A percentile compares a stretch with the other conserved stretches of the same genome.
Conservation (phyloP, 2,888 invertebrate genomes). For the Drosophila monieri region DNA sequence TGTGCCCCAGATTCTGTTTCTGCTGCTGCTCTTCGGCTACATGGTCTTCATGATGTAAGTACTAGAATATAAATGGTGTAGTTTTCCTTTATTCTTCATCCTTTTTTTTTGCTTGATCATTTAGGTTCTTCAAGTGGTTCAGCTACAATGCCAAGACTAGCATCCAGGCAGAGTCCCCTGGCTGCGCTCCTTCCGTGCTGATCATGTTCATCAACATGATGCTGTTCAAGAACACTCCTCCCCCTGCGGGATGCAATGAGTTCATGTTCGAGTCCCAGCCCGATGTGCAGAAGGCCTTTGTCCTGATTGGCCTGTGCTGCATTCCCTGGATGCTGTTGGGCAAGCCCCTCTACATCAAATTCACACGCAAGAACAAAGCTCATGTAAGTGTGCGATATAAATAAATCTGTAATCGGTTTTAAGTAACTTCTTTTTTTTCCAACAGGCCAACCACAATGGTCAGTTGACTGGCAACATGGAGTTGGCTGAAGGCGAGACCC, state of each 20-base stretch:
- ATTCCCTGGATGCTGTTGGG: slow-evolving; percentile 97
- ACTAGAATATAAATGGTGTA: background rate
- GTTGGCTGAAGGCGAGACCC: slow-evolving; percentile 84
- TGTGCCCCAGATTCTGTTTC: slow-evolving; percentile 95
- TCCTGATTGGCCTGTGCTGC: slow-evolving; percentile 92
- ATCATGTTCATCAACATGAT: slow-evolving; percentile 93
- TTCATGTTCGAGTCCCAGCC: slow-evolving; percentile 90
- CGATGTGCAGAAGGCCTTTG: slow-evolving; percentile 89
- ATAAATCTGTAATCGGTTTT: background rate
- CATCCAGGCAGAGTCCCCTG: slow-evolving; percentile 82
- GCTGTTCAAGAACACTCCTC: slow-evolving; percentile 86
- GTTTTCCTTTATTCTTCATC: background rate
- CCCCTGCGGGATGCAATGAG: slow-evolving; percentile 85
- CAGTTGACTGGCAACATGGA: slow-evolving; percentile 89
- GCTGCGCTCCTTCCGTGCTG: slow-evolving; percentile 90
- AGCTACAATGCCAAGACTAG: slow-evolving; percentile 86
- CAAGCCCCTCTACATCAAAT: slow-evolving; percentile 92
- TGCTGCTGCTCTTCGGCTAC: slow-evolving; percentile 94
- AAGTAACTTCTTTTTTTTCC: background rate
- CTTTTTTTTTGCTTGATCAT: too few species aligned
- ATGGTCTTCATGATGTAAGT: slow-evolving; percentile 92
- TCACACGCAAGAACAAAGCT: slow-evolving; percentile 70
- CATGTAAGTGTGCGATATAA: slow-evolving; percentile 64
- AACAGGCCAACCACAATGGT: slow-evolving; percentile 85
- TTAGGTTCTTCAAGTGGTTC: slow-evolving; percentile 93